These are phyloP conservation scores for Didymodactylos carnosus DNA, from an alignment of 2,888 invertebrate genomes.

Conservation along the genomic window DNA sequence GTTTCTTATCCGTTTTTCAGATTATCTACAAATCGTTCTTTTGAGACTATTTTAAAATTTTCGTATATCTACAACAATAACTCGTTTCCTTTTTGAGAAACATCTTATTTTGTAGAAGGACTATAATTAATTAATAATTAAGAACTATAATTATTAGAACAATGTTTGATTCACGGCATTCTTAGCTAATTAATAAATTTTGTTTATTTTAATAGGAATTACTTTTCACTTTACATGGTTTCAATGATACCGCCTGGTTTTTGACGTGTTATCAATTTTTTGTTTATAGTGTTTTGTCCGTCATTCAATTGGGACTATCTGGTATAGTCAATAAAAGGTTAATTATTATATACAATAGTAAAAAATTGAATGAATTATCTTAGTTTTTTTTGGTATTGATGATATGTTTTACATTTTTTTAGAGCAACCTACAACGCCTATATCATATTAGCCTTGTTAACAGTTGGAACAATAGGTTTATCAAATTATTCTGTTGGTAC, in stretches of 20 bases:
- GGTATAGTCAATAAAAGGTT: background rate
- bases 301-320: background rate
- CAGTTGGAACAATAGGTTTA: slow-evolving; percentile 85
- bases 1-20: too few relatives aligned
- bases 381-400: background rate
- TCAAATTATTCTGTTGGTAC: slow-evolving; percentile 66
- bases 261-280: background rate
- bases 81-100: too few relatives aligned
- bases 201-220: too few relatives aligned
- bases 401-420: background rate
- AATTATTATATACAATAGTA: background rate
- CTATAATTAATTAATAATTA: too few relatives aligned
- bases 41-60: too few relatives aligned
- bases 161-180: too few relatives aligned
- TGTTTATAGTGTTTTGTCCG: background rate
- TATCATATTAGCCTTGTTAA: slow-evolving; percentile 46
- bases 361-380: too few relatives aligned
- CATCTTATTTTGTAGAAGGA: too few relatives aligned
- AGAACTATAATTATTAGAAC: too few relatives aligned
- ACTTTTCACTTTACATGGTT: background rate
- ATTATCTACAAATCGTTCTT: too few relatives aligned
- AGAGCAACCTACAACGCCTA: background rate
- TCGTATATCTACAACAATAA: too few relatives aligned
- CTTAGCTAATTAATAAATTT: too few relatives aligned
- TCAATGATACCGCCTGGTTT: background rate